A percentile compares a stretch with the other conserved stretches of the same genome.
Conservation (phyloP, 2,113 vertebrate genomes). For the cattle (Bos taurus) region ARS-UCD2.0 NC_037341.1:75788501-75789000, state of each 20-base stretch:
- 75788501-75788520: neutral
- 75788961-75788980: neutral
- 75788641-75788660: neutral
- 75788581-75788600: neutral
- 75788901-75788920: neutral
- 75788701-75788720: neutral
- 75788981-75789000: neutral
- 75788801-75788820: neutral
- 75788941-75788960: fast-evolving
- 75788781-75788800: neutral
- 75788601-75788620: neutral
- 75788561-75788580: neutral
- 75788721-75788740: neutral
- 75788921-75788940: neutral
- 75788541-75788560: neutral
- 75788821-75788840: neutral
- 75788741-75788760: neutral
- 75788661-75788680: neutral
- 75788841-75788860: neutral
- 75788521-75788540: neutral
- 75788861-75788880: neutral
- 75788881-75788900: neutral
- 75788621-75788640: neutral
- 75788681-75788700: neutral
- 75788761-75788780: neutral